Base-by-base conservation (phyloP, 2,888 invertebrate species). In the Chironomus tentans region DNA sequence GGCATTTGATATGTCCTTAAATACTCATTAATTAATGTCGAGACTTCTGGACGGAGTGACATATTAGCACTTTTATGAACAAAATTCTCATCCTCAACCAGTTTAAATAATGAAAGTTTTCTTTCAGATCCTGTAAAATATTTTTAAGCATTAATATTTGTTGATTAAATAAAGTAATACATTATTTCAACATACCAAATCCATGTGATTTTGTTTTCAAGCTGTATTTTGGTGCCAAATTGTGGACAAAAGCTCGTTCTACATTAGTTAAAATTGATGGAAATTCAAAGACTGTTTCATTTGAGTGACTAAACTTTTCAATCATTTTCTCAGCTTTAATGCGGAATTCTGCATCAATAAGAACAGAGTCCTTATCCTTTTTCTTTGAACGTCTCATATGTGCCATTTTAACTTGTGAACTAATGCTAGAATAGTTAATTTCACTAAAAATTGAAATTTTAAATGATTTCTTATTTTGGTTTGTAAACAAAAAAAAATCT, bases 141-240 rank as follows among this genome's bases (percentile, higher is more conserved):
- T 10, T 2, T 15, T 15, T 2, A 62, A 62, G 18, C 1, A 2
- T 62, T 62, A 76, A 76, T 76, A 74, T 18, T 47, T 28, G 13
- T 38, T 38, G n/a, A 50, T 2, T 21, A 21, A 18, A 18, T 18
- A 48, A 61, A 13, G 28, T 47, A 12, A 7, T 28, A 46, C n/a
- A 22, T 12, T n/a, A 12, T 50, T 18, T 65, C 2, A 12, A 68
- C 80, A 79, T 83, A 92, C 92, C 88, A 85, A 88, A 92, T 86
- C 94, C 94, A 84, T 90, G 87, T 80, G 93, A 94, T 84, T 91
- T 92, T 2, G 93, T 92, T 80, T 91, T 90, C 46, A 94, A 83
- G 5, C 92, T 92, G 78, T 90, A 83, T 78, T 87, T 86, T 69
- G 86, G 86, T 62, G 91, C 91, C 38, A 90, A 86, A 78, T 89